These are phyloP conservation scores for Gyrodactylus salaris DNA, from an alignment of 1,140 invertebrate species.

Conservation along the genomic window DNA sequence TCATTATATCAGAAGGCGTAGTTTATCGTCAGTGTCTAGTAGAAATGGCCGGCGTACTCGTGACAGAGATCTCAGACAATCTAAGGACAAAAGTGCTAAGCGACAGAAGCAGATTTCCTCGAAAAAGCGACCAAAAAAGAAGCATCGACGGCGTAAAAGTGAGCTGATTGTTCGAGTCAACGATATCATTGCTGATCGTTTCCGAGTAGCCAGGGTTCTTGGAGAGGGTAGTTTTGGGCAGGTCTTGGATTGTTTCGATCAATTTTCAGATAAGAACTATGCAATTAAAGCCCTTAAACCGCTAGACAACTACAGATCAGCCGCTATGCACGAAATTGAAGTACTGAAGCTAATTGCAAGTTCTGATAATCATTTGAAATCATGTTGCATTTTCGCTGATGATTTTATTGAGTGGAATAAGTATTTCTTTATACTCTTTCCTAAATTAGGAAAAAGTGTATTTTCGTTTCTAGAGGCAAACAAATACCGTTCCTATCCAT, in stretches of 20 bases:
- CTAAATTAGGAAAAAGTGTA: slow-evolving; percentile 87
- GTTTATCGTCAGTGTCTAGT: neutral
- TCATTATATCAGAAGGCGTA: neutral
- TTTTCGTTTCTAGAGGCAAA: slow-evolving; percentile 99
- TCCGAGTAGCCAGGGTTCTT: slow-evolving; percentile 82
- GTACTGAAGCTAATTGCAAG: slow-evolving; percentile 71
- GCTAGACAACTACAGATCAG: slow-evolving; percentile 94
- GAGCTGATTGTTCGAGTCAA: neutral
- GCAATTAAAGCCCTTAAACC: slow-evolving; percentile 98
- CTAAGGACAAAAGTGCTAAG: neutral
- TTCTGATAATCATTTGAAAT: slow-evolving; percentile 60
- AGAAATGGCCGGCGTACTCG: too few relatives aligned
- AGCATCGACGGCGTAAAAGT: neutral
- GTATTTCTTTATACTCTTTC: slow-evolving; percentile 93
- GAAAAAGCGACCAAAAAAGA: neutral
- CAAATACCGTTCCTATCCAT: slow-evolving; percentile 77
- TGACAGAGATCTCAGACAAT: too few relatives aligned
- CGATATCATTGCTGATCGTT: neutral
- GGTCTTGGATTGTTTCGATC: slow-evolving; percentile 82
- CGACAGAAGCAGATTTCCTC: neutral
- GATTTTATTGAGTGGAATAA: slow-evolving; percentile 98
- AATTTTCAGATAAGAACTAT: slow-evolving; percentile 17
- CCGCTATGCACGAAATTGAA: slow-evolving; percentile 90
- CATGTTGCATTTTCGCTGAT: slow-evolving; percentile 74
- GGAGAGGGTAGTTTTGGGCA: slow-evolving; percentile 99